A percentile compares a stretch with the other conserved stretches of the same genome.
phyloP scores from a whole-genome alignment of 2,888 invertebrate species.

The Balanococcus diminutus region DNA sequence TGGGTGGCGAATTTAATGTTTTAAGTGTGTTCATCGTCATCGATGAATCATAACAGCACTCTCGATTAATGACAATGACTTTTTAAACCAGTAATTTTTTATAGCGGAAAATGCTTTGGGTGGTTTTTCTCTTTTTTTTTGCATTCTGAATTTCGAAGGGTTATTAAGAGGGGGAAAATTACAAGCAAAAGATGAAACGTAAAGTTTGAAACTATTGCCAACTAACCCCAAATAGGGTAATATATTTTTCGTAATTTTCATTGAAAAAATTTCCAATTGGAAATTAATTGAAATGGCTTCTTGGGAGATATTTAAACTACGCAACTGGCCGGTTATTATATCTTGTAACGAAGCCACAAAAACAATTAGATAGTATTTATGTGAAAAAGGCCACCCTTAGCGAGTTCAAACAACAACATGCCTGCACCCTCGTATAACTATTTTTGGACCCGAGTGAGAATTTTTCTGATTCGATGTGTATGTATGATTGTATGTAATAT shows the following conservation, averaged over 20 bases:
- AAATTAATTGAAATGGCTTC: conserved; percentile 27
- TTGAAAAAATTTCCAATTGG: neutral
- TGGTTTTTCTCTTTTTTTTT: neutral
- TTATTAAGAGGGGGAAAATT: neutral
- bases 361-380: conserved; percentile 40
- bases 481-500: neutral
- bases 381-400: neutral
- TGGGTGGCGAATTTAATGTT: neutral
- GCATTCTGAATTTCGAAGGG: neutral
- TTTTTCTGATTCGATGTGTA: neutral
- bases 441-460: neutral
- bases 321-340: neutral
- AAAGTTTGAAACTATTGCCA: neutral
- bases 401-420: neutral
- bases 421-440: neutral
- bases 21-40: conserved; percentile 13
- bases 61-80: conserved; percentile 31
- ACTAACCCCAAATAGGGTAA: neutral
- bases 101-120: neutral
- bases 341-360: conserved; percentile 21
- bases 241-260: conserved; percentile 41
- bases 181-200: neutral
- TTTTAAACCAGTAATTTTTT: conserved; percentile 27
- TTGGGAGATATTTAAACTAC: neutral
- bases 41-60: conserved; percentile 9